Evolutionary conservation across 2,113 vertebrate species (phyloP).

Genomic region (Malurus alboscapulatus): DNA sequence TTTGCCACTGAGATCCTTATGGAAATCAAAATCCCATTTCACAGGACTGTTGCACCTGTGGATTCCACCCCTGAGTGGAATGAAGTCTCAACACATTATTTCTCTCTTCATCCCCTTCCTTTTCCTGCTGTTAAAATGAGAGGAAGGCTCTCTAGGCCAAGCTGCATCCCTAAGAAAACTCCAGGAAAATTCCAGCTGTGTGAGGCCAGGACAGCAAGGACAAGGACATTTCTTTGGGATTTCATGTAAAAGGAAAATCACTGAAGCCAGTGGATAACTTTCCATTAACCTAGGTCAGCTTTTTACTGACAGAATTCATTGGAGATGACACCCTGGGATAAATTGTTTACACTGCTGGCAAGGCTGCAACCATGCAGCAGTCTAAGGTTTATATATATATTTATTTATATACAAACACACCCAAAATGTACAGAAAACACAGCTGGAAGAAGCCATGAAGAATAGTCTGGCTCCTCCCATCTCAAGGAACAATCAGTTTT

Average conservation of each 20-base stretch:
- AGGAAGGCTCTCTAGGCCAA: not conserved
- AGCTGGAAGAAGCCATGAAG: not conserved
- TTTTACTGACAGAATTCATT: not conserved
- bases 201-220: not conserved
- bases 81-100: not conserved
- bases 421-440: not conserved
- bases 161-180: not conserved
- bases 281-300: not conserved
- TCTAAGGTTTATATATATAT: not conserved
- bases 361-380: not conserved
- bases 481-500: not conserved
- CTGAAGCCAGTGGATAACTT: not conserved
- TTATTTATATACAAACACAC: not conserved
- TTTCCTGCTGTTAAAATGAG: not conserved
- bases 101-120: not conserved
- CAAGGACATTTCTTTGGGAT: not conserved
- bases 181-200: not conserved
- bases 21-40: slow-evolving; percentile 86
- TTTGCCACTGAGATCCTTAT: slow-evolving; percentile 83
- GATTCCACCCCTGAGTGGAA: slow-evolving; percentile 34
- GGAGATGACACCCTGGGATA: not conserved
- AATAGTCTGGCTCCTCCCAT: not conserved
- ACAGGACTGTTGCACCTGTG: slow-evolving; percentile 69
- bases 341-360: not conserved
- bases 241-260: not conserved